Percentiles rank a stretch among this genome's conserved stretches.
Conservation (phyloP, 2,113 vertebrate species). For the Protobothrops mucrosquamatus region DNA sequence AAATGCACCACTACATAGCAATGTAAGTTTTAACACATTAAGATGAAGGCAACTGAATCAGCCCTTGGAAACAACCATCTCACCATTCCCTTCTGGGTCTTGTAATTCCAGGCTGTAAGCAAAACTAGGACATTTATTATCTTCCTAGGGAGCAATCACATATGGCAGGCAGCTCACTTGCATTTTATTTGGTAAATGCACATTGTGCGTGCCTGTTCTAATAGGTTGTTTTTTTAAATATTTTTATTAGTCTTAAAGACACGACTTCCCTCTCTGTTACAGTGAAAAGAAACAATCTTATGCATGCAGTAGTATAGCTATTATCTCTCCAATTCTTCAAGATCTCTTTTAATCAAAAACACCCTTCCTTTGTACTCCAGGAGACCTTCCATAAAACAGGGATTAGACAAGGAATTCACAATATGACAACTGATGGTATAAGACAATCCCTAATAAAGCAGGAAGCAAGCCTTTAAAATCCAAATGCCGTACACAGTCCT, state of each 20-base stretch:
- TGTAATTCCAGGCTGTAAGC: not conserved
- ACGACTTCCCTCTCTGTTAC: not conserved
- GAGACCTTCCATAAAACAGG: not conserved
- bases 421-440: not conserved
- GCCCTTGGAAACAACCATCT: not conserved
- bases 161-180: not conserved
- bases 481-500: not conserved
- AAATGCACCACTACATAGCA: not conserved
- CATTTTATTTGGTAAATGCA: conserved; percentile 16
- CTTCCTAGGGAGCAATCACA: not conserved
- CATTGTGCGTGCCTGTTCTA: not conserved
- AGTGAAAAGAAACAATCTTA: not conserved
- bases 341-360: conserved; percentile 15
- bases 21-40: not conserved
- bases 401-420: conserved; percentile 1
- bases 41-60: not conserved
- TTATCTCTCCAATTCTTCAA: not conserved
- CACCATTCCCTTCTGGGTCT: not conserved
- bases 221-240: not conserved
- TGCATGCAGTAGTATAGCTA: not conserved
- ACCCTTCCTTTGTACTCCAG: not conserved
- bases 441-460: conserved; percentile 10
- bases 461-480: not conserved
- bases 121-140: not conserved
- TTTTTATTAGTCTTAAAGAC: conserved; percentile 18